These are phyloP conservation scores for Panthera uncia DNA, from an alignment of 2,113 vertebrate species.

Conservation along the genomic window DNA sequence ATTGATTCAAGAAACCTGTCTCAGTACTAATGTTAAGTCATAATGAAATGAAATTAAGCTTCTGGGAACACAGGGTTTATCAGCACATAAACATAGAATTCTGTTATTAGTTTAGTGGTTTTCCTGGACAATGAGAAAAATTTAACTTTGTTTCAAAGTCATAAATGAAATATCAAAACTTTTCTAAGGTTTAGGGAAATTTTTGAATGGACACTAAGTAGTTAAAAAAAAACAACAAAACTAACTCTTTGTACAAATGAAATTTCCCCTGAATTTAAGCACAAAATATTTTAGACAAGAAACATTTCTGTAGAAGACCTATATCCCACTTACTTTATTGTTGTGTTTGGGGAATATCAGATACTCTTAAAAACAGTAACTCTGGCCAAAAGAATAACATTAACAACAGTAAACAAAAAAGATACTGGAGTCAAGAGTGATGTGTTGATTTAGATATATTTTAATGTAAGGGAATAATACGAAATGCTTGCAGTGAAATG, in stretches of 20 bases:
- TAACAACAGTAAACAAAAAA: not conserved
- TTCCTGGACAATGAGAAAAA: not conserved
- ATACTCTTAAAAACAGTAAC: not conserved
- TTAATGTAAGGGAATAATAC: not conserved
- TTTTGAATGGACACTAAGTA: not conserved
- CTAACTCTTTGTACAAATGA: not conserved
- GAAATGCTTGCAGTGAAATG: not conserved
- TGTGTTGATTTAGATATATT: not conserved
- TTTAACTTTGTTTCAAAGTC: not conserved
- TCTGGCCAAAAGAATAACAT: not conserved
- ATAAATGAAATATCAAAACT: not conserved
- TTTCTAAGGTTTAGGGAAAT: not conserved
- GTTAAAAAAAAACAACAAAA: not conserved
- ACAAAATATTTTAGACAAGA: not conserved
- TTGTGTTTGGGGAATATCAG: not conserved
- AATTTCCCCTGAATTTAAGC: accelerated
- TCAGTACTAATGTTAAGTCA: not conserved
- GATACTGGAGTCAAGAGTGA: not conserved
- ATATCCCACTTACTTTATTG: not conserved
- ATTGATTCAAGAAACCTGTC: not conserved
- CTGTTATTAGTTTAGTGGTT: not conserved
- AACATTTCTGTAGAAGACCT: not conserved
- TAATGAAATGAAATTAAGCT: not conserved
- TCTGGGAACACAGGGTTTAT: not conserved
- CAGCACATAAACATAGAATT: not conserved